Evolutionary conservation across 2,113 vertebrate genomes (phyloP), one percentile per base, ranked within the genome.

Genomic region (Taurulus bubalis): DNA sequence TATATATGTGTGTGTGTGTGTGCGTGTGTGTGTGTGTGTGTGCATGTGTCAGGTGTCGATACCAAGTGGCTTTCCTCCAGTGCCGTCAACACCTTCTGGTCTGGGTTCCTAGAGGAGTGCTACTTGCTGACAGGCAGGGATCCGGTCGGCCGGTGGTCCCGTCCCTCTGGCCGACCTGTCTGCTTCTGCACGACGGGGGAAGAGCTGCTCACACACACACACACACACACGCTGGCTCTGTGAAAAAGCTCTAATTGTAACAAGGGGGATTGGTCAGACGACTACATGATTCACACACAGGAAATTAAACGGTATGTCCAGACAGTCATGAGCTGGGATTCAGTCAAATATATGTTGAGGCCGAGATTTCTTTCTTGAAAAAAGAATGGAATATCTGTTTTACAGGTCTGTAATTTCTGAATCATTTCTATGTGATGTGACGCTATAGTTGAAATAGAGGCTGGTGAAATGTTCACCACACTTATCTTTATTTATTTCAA

Each of bases 71-170:
- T 70, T 79, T 81, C 75, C 65, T 56, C 32, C 71, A 68, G 65
- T 47, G 65, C 65, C 42, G 28, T 68, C 65, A 49, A 49, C 65
- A 68, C 65, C 65, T 49, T 10, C 45, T 22, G 28, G 45, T 68
- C 45, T 51, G 28, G 49, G 32, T 28, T 87, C 79, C 77, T 74
- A 11, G 53, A 49, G 53, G 72, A 84, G 77, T 36, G 67, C 51
- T 32, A 75, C 64, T 66, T 75, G 86, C 38, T 91, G 82, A 91
- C 90, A 88, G 89, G 56, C 56, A 38, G 38, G 65, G 87, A 84
- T 91, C 85, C 71, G 70, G 76, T 62, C 65, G 71, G 67, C 79
- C 6, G 74, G 68, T 86, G 85, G 84, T 84, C 89, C 22, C n/a
- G 69, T 88, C 85, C 74, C 80, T 3, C 0, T 65, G 59, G 77